Base-by-base conservation (phyloP, 2,888 invertebrate genomes). In the Tricholauxania praeusta region DNA sequence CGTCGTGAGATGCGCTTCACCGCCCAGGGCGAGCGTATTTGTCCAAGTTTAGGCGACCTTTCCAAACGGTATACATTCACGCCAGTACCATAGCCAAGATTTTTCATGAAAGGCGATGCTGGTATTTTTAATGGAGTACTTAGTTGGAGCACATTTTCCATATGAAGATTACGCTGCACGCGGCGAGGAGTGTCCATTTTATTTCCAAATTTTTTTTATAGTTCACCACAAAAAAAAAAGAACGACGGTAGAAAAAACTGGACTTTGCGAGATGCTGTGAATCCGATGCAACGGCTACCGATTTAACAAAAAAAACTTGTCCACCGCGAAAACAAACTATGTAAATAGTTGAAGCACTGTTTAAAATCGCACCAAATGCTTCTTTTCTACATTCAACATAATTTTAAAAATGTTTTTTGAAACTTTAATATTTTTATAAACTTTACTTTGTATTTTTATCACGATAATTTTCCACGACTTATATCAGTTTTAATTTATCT, bases 11-110 rank as follows among this genome's bases (percentile, higher is more conserved):
- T 83, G 86, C 93, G 92, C 83, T 96, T 96, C 0, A 96, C 88
- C 0, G 95, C 96, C 96, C 96, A 96, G 0, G 96, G 96, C 0
- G 96, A 96, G n/a, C 91, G 89, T 0, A 89, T 86, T 78, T 91
- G 89, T 10, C 93, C 92, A 1, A 90, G 89, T 78, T 89, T 88
- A 0, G 94, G 94, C 0, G 93, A 93, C 76, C 95, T 89, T 72
- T 93, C 89, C 75, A 95, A 84, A 78, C 93, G 91, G 87, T 93
- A 94, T 0, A 96, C 95, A 77, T 90, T 91, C 15, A 95, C 92
- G 71, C 95, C 94, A 80, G 94, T 93, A 65, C 94, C 94, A 87
- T 91, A 93, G 73, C 94, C 94, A 72, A 94, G 90, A 79, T 91
- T 89, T 82, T 92, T 90, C 76, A 94, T 87, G 84, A 91, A 91